Conservation (phyloP, 2,888 invertebrate species). For the Argyra leucocephala region DNA sequence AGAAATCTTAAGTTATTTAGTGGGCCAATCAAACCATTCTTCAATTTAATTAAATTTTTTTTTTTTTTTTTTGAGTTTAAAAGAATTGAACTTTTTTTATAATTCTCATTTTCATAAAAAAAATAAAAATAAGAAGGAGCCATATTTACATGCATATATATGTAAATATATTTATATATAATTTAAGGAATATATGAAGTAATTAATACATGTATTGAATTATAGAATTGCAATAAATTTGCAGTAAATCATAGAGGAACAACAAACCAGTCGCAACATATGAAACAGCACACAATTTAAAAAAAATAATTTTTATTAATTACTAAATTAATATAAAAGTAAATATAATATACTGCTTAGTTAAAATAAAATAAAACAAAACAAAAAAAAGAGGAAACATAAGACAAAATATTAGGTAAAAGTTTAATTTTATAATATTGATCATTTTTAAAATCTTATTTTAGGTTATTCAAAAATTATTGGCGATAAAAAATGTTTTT, state of each 20-base stretch:
- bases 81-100: too few relatives aligned
- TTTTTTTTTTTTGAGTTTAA: too few relatives aligned
- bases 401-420: slow-evolving; percentile 3
- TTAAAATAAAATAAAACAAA: neutral
- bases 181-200: neutral
- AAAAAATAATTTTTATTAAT: neutral
- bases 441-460: too few relatives aligned
- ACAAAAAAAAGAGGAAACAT: neutral
- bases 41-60: too few relatives aligned
- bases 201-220: neutral
- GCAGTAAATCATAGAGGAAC: neutral
- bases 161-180: neutral
- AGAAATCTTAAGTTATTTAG: too few relatives aligned
- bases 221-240: neutral
- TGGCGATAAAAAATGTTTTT: too few relatives aligned
- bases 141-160: too few relatives aligned
- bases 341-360: neutral
- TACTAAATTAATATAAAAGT: neutral
- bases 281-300: neutral
- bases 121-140: too few relatives aligned
- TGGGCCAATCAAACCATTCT: too few relatives aligned
- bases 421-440: too few relatives aligned
- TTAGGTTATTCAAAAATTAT: too few relatives aligned
- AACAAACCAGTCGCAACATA: slow-evolving; percentile 2
- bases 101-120: too few relatives aligned